Base-by-base conservation (phyloP, 2,797 vertebrate species). In the Sciurus vulgaris region DNA sequence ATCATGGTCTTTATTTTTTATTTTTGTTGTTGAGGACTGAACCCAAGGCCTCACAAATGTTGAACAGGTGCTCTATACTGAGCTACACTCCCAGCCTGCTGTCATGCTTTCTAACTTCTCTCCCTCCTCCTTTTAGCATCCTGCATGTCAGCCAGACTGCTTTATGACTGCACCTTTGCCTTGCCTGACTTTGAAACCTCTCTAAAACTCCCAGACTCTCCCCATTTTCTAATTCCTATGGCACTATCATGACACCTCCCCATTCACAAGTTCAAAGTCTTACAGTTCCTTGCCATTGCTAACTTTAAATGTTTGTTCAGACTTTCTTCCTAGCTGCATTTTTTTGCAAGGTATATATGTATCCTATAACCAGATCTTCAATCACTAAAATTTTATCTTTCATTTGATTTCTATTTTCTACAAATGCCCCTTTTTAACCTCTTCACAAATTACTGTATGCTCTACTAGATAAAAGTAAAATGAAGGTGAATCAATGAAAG, bases 181-280 rank as follows among this genome's bases (percentile, higher is more conserved):
- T 93, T 93, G 86, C 35, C 82, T 86, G 73, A 33, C 41, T 77
- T 76, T 92, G 67, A 87, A 93, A 67, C 9, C 67, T 76, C 30
- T 95, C 56, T 49, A 49, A 89, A 56, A 86, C 72, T 83, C 35
- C 74, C 26, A 79, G 20, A 86, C 89, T 26, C 59, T 69, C 38
- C 59, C 47, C 15, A 28, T 83, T 82, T 94, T 89, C 86, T 44
- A 28, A 82, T 92, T 72, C 12, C 7, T 69, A 26, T 65, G 63
- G 49, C 17, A 30, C 24, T 70, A 22, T 63, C 70, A 38, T 65
- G 41, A 73, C 13, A 72, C 65, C 44, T 89, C 54, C 26, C 30
- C 59, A 35, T 70, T 86, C n/a, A 44, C 44, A 74, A 76, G 51
- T 78, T 73, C 24, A 83, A 59, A 96, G 15, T 47, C n/a, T 81